These are phyloP conservation scores for Melinaea marsaeus DNA, from an alignment of 2,888 invertebrate species.

Conservation along the genomic window DNA sequence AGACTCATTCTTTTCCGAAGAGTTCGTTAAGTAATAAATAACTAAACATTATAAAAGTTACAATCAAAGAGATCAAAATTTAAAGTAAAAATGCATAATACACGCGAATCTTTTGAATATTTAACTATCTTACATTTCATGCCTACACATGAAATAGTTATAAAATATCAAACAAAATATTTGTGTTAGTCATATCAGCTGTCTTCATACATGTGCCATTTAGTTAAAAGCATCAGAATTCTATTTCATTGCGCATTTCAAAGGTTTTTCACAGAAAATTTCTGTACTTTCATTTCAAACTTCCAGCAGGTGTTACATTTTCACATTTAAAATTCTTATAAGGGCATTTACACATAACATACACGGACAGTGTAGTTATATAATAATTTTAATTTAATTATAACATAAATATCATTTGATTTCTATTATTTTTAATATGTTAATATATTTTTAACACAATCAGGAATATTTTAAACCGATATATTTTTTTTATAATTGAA, in stretches of 20 bases:
- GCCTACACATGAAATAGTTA: not conserved
- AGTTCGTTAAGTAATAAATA: no score
- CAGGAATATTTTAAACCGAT: no score
- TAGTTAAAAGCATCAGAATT: constrained; percentile 6
- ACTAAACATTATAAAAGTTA: no score
- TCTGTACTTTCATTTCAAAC: constrained; percentile 5
- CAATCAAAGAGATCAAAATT: no score
- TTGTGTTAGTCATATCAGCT: not conserved
- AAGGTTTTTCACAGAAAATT: constrained; percentile 7
- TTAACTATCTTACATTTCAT: not conserved
- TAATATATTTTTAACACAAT: no score
- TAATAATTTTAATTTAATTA: no score
- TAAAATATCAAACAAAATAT: not conserved
- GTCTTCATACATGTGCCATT: constrained; percentile 4
- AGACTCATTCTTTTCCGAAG: no score
- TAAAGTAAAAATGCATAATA: no score
- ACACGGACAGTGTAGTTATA: not conserved
- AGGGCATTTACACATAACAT: constrained; percentile 15
- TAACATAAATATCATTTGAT: no score
- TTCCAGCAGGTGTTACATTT: constrained; percentile 19
- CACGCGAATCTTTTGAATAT: no score
- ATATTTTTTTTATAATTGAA: no score
- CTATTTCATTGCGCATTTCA: constrained; percentile 8
- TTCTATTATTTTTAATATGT: no score
- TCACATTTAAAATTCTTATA: constrained; percentile 22